phyloP scores from a whole-genome alignment of 2,113 vertebrate species.

The Scomber scombrus region DNA sequence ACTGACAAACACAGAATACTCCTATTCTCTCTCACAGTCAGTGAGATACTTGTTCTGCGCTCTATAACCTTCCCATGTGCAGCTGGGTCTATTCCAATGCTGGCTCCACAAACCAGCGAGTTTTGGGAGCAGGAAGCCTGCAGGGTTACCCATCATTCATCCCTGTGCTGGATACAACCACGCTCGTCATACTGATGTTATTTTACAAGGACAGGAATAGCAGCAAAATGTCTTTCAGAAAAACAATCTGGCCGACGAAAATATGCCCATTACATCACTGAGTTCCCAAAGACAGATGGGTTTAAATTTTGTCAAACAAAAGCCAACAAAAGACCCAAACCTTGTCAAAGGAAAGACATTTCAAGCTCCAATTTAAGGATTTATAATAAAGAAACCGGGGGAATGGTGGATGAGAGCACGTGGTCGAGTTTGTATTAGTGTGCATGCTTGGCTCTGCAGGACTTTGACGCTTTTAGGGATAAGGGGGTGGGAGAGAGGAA shows the following conservation, averaged over 20 bases:
- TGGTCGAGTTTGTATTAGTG: constrained; percentile 62
- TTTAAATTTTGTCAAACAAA: constrained; percentile 52
- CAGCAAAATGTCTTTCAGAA: constrained; percentile 61
- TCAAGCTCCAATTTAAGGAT: constrained; percentile 26
- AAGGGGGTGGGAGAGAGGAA: constrained; percentile 29
- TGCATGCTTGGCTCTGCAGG: constrained; percentile 56
- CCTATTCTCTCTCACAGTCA: constrained; percentile 24
- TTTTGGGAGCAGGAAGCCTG: constrained; percentile 41
- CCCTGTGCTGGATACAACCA: constrained; percentile 22
- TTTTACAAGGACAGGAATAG: constrained; percentile 68
- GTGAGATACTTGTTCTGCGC: constrained; percentile 30
- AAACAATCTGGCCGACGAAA: constrained; percentile 43
- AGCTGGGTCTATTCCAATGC: constrained; percentile 31
- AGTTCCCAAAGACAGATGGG: constrained; percentile 60
- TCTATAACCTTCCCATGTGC: constrained; percentile 40
- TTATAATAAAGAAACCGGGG: constrained; percentile 52
- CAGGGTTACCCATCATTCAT: constrained; percentile 69
- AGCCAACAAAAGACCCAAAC: constrained; percentile 38
- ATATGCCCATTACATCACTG: constrained; percentile 57
- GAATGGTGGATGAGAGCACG: constrained; percentile 31
- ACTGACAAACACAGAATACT: constrained; percentile 10
- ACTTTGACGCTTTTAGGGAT: constrained; percentile 39
- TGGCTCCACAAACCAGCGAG: constrained; percentile 42
- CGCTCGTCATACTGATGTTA: constrained; percentile 51
- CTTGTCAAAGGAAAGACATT: constrained; percentile 48